Evolutionary conservation across 2,888 invertebrate genomes (phyloP).

Genomic region (Gastrophysa polygoni): DNA sequence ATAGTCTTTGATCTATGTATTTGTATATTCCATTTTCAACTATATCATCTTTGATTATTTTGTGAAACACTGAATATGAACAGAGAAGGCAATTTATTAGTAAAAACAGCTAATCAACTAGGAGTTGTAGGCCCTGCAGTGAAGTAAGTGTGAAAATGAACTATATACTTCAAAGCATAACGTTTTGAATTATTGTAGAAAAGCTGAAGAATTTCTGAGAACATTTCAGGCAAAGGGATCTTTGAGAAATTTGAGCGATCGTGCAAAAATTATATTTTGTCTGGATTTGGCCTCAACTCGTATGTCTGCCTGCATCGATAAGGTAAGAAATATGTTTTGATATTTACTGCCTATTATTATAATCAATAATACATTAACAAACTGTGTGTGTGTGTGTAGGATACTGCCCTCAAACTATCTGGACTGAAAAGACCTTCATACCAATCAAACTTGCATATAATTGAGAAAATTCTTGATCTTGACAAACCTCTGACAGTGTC

Average conservation of each 20-base stretch:
- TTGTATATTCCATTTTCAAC: too few relatives aligned
- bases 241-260: slow-evolving; percentile 61
- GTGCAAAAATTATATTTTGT: slow-evolving; percentile 66
- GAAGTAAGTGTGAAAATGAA: slow-evolving; percentile 32
- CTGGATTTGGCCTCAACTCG: slow-evolving; percentile 65
- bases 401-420: slow-evolving; percentile 64
- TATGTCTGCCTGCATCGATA: slow-evolving; percentile 63
- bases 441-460: slow-evolving; percentile 62
- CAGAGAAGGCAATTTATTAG: slow-evolving; percentile 30
- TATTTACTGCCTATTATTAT: too few relatives aligned
- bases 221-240: slow-evolving; percentile 60
- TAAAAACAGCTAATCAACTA: slow-evolving; percentile 34
- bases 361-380: too few relatives aligned
- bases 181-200: slow-evolving; percentile 56
- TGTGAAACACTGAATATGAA: too few relatives aligned
- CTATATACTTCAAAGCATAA: too few relatives aligned
- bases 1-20: too few relatives aligned
- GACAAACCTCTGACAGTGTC: slow-evolving; percentile 62
- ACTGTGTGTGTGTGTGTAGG: slow-evolving; percentile 52
- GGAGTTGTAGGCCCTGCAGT: slow-evolving; percentile 36
- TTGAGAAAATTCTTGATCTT: slow-evolving; percentile 67
- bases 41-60: too few relatives aligned
- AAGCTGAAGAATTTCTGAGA: slow-evolving; percentile 63
- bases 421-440: slow-evolving; percentile 64
- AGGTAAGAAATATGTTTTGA: too few relatives aligned